Conservation (phyloP, 35 echinoderm and acorn worm genomes). For the Antedon bifida region DNA sequence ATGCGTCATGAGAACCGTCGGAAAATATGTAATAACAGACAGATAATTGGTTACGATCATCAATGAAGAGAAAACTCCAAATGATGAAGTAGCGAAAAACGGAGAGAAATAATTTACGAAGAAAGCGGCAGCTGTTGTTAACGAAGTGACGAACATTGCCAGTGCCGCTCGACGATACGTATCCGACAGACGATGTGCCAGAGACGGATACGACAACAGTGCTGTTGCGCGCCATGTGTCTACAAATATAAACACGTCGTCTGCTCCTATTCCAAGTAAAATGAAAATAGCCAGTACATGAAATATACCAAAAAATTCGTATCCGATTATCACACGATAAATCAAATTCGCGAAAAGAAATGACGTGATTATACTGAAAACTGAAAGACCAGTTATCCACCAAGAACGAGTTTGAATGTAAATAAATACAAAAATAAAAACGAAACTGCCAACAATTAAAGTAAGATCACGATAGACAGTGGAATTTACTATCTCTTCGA, state of each 20-base stretch:
- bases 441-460: neutral
- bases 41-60: slow-evolving; percentile 2
- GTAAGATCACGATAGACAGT: neutral
- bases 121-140: slow-evolving; percentile 5
- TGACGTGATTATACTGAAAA: slow-evolving; percentile 3
- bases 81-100: neutral
- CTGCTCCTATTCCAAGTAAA: slow-evolving; percentile 9
- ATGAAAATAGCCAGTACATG: slow-evolving; percentile 11
- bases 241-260: slow-evolving; percentile 8
- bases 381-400: neutral
- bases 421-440: slow-evolving; percentile 1
- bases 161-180: neutral
- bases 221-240: slow-evolving; percentile 4
- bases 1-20: slow-evolving; percentile 4
- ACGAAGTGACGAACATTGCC: slow-evolving; percentile 4
- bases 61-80: neutral
- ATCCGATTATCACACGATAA: neutral
- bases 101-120: slow-evolving; percentile 1
- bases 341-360: neutral
- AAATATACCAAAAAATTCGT: slow-evolving; percentile 5
- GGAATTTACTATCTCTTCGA: neutral
- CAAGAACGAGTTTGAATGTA: slow-evolving; percentile 13
- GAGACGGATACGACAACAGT: neutral
- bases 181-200: slow-evolving; percentile 5
- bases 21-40: neutral